phyloP scores from a whole-genome alignment of 2,888 invertebrate genomes.

The Morpho helenor region DNA sequence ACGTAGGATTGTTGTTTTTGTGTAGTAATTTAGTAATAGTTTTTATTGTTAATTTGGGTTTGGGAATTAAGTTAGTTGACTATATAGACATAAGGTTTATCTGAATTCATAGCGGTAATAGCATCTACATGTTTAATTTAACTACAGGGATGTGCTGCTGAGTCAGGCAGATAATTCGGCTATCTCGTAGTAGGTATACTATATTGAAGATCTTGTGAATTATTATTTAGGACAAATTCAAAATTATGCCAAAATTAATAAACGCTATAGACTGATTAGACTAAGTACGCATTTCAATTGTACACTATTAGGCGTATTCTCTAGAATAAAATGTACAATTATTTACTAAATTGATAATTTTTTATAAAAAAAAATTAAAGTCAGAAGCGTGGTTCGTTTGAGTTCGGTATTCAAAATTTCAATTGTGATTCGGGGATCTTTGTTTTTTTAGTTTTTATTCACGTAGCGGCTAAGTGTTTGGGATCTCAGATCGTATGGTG shows the following conservation, averaged over 20 bases:
- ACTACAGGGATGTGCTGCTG: constrained; percentile 78
- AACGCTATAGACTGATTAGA: constrained; percentile 79
- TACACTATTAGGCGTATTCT: constrained; percentile 78
- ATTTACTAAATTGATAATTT: constrained; percentile 71
- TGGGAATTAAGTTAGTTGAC: constrained; percentile 75
- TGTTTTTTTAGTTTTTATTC: constrained; percentile 42
- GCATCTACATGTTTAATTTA: constrained; percentile 69
- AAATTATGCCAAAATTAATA: constrained; percentile 73
- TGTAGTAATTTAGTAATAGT: constrained; percentile 68
- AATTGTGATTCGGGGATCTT: constrained; percentile 65
- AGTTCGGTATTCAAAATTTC: constrained; percentile 54
- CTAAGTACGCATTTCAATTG: constrained; percentile 73
- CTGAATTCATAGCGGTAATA: constrained; percentile 74
- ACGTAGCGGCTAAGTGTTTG: constrained; percentile 60
- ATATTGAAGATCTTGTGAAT: constrained; percentile 44
- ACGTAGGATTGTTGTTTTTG: constrained; percentile 73
- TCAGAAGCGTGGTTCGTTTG: constrained; percentile 60
- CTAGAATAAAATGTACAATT: constrained; percentile 72
- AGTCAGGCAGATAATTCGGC: constrained; percentile 54
- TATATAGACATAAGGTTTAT: constrained; percentile 72
- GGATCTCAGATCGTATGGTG: constrained; percentile 55
- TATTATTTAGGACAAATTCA: constrained; percentile 52
- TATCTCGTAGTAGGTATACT: constrained; percentile 42
- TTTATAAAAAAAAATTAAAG: constrained; percentile 48
- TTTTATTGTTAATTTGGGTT: constrained; percentile 78